Percentiles rank a stretch among this genome's conserved stretches.
Evolutionary conservation across 2,888 invertebrate species (phyloP).

Genomic region (Coecobrya sp.): DNA sequence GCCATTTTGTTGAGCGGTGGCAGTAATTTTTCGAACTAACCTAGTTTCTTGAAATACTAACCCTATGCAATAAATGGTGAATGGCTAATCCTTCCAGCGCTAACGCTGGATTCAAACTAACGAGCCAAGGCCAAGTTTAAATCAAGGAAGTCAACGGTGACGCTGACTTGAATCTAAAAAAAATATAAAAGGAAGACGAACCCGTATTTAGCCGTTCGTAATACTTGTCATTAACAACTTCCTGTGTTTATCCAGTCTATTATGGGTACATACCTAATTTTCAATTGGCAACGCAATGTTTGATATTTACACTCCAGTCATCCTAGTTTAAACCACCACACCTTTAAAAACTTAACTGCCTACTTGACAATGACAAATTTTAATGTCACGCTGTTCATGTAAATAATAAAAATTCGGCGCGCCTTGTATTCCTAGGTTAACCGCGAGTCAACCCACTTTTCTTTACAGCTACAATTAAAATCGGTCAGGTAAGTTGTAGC

Average conservation of each 20-base stretch:
- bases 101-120: slow-evolving; percentile 3
- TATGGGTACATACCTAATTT: background rate
- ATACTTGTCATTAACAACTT: background rate
- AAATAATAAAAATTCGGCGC: background rate
- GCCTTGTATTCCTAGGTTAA: background rate
- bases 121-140: background rate
- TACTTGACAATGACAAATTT: slow-evolving; percentile 1
- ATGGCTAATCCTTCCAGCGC: slow-evolving; percentile 16
- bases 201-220: background rate
- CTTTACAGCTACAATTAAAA: background rate
- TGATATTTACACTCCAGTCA: slow-evolving; percentile 8
- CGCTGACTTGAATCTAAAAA: background rate
- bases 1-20: slow-evolving; percentile 64
- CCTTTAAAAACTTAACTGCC: background rate
- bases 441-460: background rate
- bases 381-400: background rate
- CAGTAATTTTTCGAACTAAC: slow-evolving; percentile 32
- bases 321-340: background rate
- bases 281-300: background rate
- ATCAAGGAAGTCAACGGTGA: background rate
- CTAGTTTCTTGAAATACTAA: slow-evolving; percentile 53
- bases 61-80: slow-evolving; percentile 28
- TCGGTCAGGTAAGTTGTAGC: background rate
- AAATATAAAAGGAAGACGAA: background rate
- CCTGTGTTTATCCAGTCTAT: background rate